Conservation (phyloP, 1,140 invertebrate species). For the Drosophila ananassae region DNA sequence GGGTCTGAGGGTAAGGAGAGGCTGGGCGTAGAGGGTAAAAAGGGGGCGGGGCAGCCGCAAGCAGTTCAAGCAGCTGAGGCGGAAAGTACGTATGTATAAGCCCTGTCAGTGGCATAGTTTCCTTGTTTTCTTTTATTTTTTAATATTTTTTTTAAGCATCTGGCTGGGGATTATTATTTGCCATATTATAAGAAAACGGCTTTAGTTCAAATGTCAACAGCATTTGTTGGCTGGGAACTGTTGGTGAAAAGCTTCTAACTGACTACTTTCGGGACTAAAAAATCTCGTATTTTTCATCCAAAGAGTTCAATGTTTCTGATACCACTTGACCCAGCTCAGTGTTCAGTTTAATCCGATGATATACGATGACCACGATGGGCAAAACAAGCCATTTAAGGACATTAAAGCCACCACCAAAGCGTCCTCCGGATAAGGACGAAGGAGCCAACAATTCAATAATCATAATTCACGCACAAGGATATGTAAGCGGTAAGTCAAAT, state of each 20-base stretch:
- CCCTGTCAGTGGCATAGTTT: slow-evolving; percentile 80
- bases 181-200: slow-evolving; percentile 79
- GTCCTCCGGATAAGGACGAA: background rate
- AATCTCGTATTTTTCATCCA: too few relatives aligned
- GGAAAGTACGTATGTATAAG: slow-evolving; percentile 75
- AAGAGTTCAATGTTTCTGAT: background rate
- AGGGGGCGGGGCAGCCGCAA: slow-evolving; percentile 44
- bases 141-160: slow-evolving; percentile 55
- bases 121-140: slow-evolving; percentile 41
- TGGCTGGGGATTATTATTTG: slow-evolving; percentile 78
- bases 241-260: background rate
- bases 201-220: slow-evolving; percentile 81
- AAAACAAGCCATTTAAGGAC: slow-evolving; percentile 11
- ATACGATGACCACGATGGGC: slow-evolving; percentile 12
- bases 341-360: slow-evolving; percentile 36
- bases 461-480: slow-evolving; percentile 59
- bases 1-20: background rate
- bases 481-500: slow-evolving; percentile 79
- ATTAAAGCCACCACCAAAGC: background rate
- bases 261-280: too few relatives aligned
- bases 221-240: slow-evolving; percentile 52
- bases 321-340: slow-evolving; percentile 20
- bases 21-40: background rate
- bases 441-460: slow-evolving; percentile 56
- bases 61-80: slow-evolving; percentile 73